These are phyloP conservation scores for Epizoanthus rinbou DNA, from an alignment of 92 coral and sea anemone species.

Conservation along the genomic window DNA sequence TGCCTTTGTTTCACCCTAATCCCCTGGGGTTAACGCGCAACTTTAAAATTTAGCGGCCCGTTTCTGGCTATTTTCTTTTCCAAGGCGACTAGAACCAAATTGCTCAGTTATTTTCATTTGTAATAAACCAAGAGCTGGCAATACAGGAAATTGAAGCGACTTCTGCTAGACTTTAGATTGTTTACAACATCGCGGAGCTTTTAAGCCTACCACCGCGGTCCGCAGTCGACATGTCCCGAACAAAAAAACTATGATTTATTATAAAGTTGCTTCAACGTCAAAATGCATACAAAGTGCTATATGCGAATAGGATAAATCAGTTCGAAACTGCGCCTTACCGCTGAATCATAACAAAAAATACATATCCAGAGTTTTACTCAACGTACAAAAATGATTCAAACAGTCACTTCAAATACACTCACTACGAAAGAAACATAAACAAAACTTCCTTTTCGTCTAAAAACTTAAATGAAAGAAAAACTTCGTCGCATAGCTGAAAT, in stretches of 20 bases:
- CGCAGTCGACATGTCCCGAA: background rate
- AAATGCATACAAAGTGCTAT: constrained; percentile 9
- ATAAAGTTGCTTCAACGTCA: constrained; percentile 5
- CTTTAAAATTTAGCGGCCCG: constrained; percentile 6
- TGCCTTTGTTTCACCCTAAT: background rate
- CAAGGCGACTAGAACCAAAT: constrained; percentile 13
- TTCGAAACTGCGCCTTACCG: background rate
- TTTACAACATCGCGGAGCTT: background rate
- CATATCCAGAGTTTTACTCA: background rate
- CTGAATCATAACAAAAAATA: background rate
- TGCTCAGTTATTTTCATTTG: constrained; percentile 14
- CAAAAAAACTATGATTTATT: background rate
- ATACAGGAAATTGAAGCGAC: constrained; percentile 1
- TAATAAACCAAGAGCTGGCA: background rate
- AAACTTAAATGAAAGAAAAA: too few species aligned
- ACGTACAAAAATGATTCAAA: background rate
- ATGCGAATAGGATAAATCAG: constrained; percentile 1
- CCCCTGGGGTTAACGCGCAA: constrained; percentile 16
- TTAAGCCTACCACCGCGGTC: background rate
- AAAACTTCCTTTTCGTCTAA: background rate
- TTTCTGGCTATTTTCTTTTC: background rate
- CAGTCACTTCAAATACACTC: background rate
- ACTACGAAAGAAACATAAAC: background rate
- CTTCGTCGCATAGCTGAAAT: too few species aligned
- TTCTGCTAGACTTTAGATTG: constrained; percentile 10